Evolutionary conservation across 2,797 vertebrate species (phyloP).

Genomic region (Chelmon rostratus): DNA sequence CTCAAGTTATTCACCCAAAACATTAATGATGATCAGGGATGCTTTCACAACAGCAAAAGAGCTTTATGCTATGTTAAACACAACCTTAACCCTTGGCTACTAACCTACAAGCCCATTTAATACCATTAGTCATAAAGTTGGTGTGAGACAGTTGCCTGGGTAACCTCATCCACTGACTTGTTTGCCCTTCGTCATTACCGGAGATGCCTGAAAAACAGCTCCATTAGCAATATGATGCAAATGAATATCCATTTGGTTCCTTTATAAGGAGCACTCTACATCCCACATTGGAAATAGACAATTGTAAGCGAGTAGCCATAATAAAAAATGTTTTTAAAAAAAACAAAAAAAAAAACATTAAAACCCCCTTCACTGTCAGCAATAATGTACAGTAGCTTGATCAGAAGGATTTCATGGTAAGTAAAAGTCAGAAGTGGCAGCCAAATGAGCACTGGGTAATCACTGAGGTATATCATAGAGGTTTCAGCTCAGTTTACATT

Average conservation of each 20-base stretch:
- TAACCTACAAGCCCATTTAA: constrained; percentile 48
- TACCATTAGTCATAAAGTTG: constrained; percentile 44
- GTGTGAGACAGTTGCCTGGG: constrained; percentile 45
- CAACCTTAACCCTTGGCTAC: constrained; percentile 48
- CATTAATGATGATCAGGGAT: constrained; percentile 71
- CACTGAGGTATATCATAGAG: constrained; percentile 43
- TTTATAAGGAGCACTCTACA: constrained; percentile 58
- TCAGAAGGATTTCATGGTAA: constrained; percentile 43
- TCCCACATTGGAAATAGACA: constrained; percentile 59
- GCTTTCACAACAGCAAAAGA: constrained; percentile 51
- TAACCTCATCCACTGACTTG: constrained; percentile 50
- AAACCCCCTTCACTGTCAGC: constrained; percentile 72
- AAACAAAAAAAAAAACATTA: constrained; percentile 35
- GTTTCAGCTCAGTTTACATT: constrained; percentile 29
- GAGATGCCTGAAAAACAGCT: constrained; percentile 60
- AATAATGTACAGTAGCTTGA: constrained; percentile 83
- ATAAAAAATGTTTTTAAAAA: constrained; percentile 51
- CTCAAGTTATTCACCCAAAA: constrained; percentile 55
- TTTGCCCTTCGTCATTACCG: constrained; percentile 54
- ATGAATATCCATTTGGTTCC: constrained; percentile 65
- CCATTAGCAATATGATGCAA: constrained; percentile 79
- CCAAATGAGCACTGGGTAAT: constrained; percentile 41
- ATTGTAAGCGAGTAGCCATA: constrained; percentile 69
- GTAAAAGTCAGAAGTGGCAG: constrained; percentile 38
- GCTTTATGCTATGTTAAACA: constrained; percentile 51